A percentile compares a stretch with the other conserved stretches of the same genome.
Conservation (phyloP, 2,113 vertebrate genomes). For the Corythornis cristatus region DNA sequence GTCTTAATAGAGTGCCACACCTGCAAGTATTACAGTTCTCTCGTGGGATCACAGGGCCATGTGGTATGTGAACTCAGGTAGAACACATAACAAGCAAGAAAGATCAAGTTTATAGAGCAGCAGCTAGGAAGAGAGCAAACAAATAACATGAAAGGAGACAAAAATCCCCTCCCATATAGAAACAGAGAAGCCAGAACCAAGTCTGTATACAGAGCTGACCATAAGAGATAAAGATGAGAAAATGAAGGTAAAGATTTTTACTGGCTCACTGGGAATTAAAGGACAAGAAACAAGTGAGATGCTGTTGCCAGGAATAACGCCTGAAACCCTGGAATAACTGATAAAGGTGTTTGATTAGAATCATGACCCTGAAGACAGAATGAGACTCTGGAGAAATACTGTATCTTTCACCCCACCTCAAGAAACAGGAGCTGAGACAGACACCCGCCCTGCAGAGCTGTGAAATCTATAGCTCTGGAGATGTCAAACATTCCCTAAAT, state of each 20-base stretch:
- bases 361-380: constrained; percentile 35
- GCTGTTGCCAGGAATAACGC: constrained; percentile 40
- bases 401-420: constrained; percentile 7
- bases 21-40: neutral
- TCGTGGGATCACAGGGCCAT: neutral
- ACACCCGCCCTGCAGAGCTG: neutral
- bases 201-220: constrained; percentile 54
- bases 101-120: neutral
- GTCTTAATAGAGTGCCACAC: constrained; percentile 25
- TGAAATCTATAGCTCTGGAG: constrained; percentile 17
- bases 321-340: constrained; percentile 50
- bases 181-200: constrained; percentile 8
- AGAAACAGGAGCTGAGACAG: constrained; percentile 11
- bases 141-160: neutral
- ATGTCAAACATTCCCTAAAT: constrained; percentile 18
- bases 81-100: neutral
- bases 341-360: constrained; percentile 70
- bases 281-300: constrained; percentile 51
- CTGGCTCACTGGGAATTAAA: constrained; percentile 50
- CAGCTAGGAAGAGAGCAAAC: neutral
- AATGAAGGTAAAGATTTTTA: constrained; percentile 60
- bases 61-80: neutral
- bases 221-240: constrained; percentile 57
- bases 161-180: neutral
- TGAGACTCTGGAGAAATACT: constrained; percentile 26